Conservation (phyloP, 1,140 invertebrate species). For the Hypsibius dujardini region DNA sequence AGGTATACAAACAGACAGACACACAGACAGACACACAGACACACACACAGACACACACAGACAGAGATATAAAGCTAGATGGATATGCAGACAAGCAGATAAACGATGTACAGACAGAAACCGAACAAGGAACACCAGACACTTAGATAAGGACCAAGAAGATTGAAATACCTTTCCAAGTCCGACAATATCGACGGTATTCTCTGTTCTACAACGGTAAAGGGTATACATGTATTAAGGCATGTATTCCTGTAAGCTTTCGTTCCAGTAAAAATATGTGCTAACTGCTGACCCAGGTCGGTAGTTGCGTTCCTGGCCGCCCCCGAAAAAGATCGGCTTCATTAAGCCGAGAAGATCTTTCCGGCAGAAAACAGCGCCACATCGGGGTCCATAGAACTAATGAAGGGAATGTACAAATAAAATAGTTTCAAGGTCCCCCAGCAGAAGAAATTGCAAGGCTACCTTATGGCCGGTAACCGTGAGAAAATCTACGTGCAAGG, state of each 20-base stretch:
- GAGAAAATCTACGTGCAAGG: slow-evolving; percentile 41
- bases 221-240: not conserved
- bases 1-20: too few species aligned
- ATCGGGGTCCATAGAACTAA: slow-evolving; percentile 46
- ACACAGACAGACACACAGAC: too few species aligned
- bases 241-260: not conserved
- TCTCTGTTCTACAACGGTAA: slow-evolving; percentile 39
- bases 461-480: slow-evolving; percentile 49
- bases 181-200: slow-evolving; percentile 45
- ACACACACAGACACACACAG: too few species aligned
- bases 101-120: too few species aligned
- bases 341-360: slow-evolving; percentile 24
- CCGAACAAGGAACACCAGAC: too few species aligned
- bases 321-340: slow-evolving; percentile 40
- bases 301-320: slow-evolving; percentile 42
- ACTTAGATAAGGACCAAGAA: too few species aligned
- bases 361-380: slow-evolving; percentile 40
- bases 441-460: not conserved
- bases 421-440: too few species aligned
- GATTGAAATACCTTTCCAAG: slow-evolving; percentile 35
- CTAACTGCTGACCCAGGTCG: slow-evolving; percentile 36
- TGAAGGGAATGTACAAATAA: slow-evolving; percentile 18
- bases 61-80: too few species aligned
- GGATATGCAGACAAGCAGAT: too few species aligned
- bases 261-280: not conserved